Evolutionary conservation across 2,888 invertebrate genomes (phyloP).

Genomic region (Adela reaumurella): DNA sequence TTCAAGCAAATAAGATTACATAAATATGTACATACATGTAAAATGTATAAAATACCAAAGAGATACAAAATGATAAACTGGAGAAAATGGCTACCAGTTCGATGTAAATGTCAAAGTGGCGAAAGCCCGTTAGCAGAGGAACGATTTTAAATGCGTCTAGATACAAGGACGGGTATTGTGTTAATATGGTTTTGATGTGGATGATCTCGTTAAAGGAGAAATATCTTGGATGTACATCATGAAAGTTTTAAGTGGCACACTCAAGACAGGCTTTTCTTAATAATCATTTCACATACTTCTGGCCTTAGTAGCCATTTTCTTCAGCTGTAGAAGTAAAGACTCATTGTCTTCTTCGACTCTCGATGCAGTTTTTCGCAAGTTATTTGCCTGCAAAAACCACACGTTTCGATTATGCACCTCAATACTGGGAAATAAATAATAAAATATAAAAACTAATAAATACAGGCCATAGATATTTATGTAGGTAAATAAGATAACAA

Average conservation of each 20-base stretch:
- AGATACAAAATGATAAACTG: slow-evolving; percentile 21
- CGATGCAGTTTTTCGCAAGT: slow-evolving; percentile 83
- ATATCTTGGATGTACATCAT: not conserved
- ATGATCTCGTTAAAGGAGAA: no score
- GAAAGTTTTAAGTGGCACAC: slow-evolving; percentile 3
- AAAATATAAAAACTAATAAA: no score
- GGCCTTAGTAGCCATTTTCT: slow-evolving; percentile 90
- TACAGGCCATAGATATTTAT: no score
- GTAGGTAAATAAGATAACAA: not conserved
- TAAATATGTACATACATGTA: no score
- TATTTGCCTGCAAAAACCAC: slow-evolving; percentile 69
- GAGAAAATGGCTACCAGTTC: slow-evolving; percentile 53
- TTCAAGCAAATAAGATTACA: no score
- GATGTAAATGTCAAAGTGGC: no score
- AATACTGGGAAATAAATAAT: no score
- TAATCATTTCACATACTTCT: slow-evolving; percentile 63
- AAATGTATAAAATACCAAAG: no score
- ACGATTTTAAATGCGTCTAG: no score
- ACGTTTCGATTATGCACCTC: no score
- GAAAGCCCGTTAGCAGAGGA: no score
- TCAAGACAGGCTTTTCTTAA: slow-evolving; percentile 21
- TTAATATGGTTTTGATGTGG: not conserved
- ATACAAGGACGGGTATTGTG: not conserved
- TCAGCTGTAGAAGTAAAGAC: slow-evolving; percentile 89
- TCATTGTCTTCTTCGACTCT: slow-evolving; percentile 97